phyloP scores from a whole-genome alignment of 2,888 invertebrate species.

The Cheilosia vernalis region DNA sequence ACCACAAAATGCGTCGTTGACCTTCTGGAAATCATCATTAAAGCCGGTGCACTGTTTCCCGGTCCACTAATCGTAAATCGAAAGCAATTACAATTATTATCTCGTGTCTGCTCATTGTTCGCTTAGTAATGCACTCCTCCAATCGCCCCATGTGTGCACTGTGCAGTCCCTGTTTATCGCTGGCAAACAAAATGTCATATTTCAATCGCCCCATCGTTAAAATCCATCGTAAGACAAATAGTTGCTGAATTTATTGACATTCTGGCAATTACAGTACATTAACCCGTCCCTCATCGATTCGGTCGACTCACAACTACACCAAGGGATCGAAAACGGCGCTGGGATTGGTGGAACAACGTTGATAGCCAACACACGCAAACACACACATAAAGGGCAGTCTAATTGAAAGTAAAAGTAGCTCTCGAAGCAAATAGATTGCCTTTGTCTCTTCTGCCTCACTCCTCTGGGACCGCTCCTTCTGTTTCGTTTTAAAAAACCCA shows the following conservation, averaged over 20 bases:
- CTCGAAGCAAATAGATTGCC: conserved; percentile 40
- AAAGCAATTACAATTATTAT: conserved; percentile 70
- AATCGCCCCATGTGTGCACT: neutral
- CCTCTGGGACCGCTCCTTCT: neutral
- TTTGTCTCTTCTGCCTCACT: neutral
- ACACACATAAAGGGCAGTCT: conserved; percentile 23
- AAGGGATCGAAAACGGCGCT: neutral
- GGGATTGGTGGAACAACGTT: neutral
- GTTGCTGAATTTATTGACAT: conserved; percentile 71
- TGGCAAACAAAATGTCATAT: conserved; percentile 60
- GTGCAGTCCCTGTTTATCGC: conserved; percentile 1
- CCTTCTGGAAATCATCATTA: conserved; percentile 7
- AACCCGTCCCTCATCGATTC: conserved; percentile 53
- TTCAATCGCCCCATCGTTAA: conserved; percentile 49
- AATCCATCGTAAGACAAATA: conserved; percentile 59
- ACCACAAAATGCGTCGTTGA: conserved; percentile 23
- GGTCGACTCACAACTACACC: conserved; percentile 32
- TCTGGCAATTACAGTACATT: conserved; percentile 70
- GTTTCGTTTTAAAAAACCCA: neutral
- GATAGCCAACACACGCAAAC: conserved; percentile 3
- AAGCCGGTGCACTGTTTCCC: conserved; percentile 35
- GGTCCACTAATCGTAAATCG: conserved; percentile 61
- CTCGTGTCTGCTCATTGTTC: conserved; percentile 34
- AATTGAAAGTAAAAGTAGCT: conserved; percentile 67
- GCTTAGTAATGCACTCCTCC: conserved; percentile 1